Evolutionary conservation across 35 echinoderm and acorn worm species (phyloP).

Genomic region (Eucidaris tribuloides): DNA sequence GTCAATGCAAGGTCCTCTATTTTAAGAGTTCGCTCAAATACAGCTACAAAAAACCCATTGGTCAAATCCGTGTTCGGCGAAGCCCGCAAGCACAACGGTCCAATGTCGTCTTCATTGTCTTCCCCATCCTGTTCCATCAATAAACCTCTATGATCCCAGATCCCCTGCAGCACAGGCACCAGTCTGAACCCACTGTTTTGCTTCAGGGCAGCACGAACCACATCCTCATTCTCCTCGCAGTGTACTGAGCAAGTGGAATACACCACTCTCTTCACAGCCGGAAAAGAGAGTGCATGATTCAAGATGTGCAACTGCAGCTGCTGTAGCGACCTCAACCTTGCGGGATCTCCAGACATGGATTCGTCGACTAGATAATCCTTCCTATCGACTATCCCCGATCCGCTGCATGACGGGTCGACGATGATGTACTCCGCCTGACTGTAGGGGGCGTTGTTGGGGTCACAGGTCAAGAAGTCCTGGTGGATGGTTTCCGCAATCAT

Average conservation of each 20-base stretch:
- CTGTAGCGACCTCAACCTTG: slow-evolving; percentile 52
- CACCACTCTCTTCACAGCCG: slow-evolving; percentile 67
- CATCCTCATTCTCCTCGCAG: slow-evolving; percentile 80
- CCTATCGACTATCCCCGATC: slow-evolving; percentile 78
- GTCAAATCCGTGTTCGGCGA: slow-evolving; percentile 56
- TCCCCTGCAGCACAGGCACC: slow-evolving; percentile 26
- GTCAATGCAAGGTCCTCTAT: neutral
- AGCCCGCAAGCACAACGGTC: slow-evolving; percentile 49
- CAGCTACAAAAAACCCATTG: slow-evolving; percentile 95
- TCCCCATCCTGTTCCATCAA: neutral
- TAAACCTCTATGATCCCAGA: slow-evolving; percentile 12
- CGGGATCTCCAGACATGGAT: neutral
- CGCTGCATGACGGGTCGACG: slow-evolving; percentile 88
- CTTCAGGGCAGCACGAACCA: slow-evolving; percentile 55
- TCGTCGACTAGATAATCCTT: slow-evolving; percentile 62
- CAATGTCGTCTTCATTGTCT: slow-evolving; percentile 33
- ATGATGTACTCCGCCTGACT: slow-evolving; percentile 64
- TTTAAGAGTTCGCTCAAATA: slow-evolving; percentile 37
- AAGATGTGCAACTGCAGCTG: slow-evolving; percentile 61
- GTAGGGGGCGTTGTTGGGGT: slow-evolving; percentile 47
- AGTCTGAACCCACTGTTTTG: slow-evolving; percentile 49
- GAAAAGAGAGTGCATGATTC: slow-evolving; percentile 81
- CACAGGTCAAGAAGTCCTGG: slow-evolving; percentile 69
- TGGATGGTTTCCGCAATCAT: slow-evolving; percentile 35
- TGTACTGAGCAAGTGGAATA: slow-evolving; percentile 92